Base-by-base conservation (phyloP, 2,113 vertebrate species). In the Dipodomys ordii region DNA sequence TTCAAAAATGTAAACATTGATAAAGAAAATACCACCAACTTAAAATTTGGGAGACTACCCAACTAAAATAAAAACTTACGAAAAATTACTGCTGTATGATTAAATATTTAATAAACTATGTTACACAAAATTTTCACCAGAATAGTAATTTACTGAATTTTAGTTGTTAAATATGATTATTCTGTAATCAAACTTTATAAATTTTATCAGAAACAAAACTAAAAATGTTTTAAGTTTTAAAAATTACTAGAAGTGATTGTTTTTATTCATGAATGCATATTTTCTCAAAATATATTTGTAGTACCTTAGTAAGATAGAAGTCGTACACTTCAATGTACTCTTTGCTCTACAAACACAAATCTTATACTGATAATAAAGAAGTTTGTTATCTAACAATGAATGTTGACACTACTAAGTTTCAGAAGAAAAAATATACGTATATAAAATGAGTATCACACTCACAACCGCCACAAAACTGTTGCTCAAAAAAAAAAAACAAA, bases 121-220 rank as follows among this genome's bases (percentile, higher is more conserved):
- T 69, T 71, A 78, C 16, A 85, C 19, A 27, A 73, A 64, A 73
- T 53, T 88, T 81, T 92, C 28, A 62, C 57, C 19, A 44, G 8
- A 46, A 57, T 85, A 20, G 44, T 76, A 49, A 76, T 32, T 60
- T 19, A 62, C 9, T 65, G 20, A 83, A 30, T 62, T 87, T 68
- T 89, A 88, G 79, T 39, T 90, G 19, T 57, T 90, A 85, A 65
- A 57, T 80, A 68, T 73, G 28, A 65, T 62, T 80, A 81, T 81
- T 95, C n/a, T 72, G 57, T 35, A 90, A 72, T 94, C 87, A 88
- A 95, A 80, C 72, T 65, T 25, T 72, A 20, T 76, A 82, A 81
- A 35, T 53, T 84, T 72, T 86, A 88, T 46, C n/a, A 10, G 27
- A 30, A 84, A 93, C 73, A 74, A 86, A 94, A 74, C 6, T 83